These are phyloP conservation scores for Diarsia brunnea DNA, from an alignment of 2,888 invertebrate genomes.

Conservation along the genomic window DNA sequence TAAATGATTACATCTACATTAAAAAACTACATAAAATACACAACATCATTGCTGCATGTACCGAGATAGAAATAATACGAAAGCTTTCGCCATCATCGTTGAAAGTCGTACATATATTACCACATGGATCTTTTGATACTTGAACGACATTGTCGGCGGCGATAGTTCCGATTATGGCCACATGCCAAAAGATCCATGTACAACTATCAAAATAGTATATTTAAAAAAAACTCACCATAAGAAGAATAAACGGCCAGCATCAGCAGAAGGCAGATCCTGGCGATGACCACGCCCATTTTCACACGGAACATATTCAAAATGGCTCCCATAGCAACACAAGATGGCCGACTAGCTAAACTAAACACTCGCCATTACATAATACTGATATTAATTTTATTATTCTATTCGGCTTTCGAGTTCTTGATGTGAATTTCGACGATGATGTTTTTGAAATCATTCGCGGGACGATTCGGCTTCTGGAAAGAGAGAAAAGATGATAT, in stretches of 20 bases:
- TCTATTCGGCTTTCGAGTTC: slow-evolving; percentile 71
- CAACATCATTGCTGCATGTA: neutral
- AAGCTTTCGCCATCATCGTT: neutral
- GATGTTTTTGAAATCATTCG: slow-evolving; percentile 81
- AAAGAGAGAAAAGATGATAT: slow-evolving; percentile 65
- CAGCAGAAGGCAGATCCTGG: slow-evolving; percentile 79
- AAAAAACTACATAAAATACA: neutral
- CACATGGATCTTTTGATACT: neutral
- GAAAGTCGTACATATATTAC: neutral
- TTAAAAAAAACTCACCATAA: slow-evolving; percentile 79
- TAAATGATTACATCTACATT: neutral
- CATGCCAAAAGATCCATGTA: neutral
- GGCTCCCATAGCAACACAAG: slow-evolving; percentile 80
- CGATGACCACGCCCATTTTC: slow-evolving; percentile 75
- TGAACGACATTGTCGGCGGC: neutral
- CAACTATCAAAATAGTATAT: neutral
- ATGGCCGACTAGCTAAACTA: slow-evolving; percentile 78
- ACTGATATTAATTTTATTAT: slow-evolving; percentile 70
- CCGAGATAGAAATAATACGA: neutral
- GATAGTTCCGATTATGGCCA: neutral
- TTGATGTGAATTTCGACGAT: slow-evolving; percentile 56
- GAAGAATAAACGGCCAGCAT: slow-evolving; percentile 84
- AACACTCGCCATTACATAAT: slow-evolving; percentile 85
- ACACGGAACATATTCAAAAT: slow-evolving; percentile 79
- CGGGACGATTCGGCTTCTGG: slow-evolving; percentile 72